Base-by-base conservation (phyloP, 64 coral and sea anemone species). In the Anthopleura sola region DNA sequence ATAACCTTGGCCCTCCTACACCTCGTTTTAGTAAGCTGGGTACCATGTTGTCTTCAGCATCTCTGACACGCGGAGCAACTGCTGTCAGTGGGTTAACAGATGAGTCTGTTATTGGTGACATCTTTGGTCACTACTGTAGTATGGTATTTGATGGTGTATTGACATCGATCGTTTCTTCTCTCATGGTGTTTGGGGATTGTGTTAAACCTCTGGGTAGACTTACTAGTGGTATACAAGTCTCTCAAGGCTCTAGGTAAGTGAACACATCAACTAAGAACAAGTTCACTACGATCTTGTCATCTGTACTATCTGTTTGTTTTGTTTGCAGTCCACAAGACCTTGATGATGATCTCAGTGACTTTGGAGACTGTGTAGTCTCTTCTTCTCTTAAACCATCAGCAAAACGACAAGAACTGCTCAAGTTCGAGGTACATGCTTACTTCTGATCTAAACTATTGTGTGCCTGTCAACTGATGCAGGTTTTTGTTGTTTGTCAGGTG, bases 31-130 rank as follows among this genome's bases (percentile, higher is more conserved):
- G 86, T 77, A 92, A 86, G 69, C 86, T 92, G 57, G 94, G 94
- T n/a, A 96, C 90, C 32, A 78, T 96, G 36, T 79, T 92, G 69
- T 85, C 94, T 11, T 87, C 90, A 46, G 87, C 90, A 0, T 87
- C 90, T 36, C 83, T 51, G 15, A 92, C 94, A 18, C 68, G 89
- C 21, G 68, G 86, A 38, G 86, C 83, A 50, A 99, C 97, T 68
- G 90, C 86, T 37, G 93, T 99, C 7, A 99, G 97, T 85, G 97
- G 97, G 29, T 56, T 99, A 48, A 99, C 97, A 60, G 97, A 99
- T 68, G 97, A 99, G 75, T 92, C 92, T 84, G 87, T 99, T 46
- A 99, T 99, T 79, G 93, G 92, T 23, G 97, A 99, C 54, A 99
- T 99, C 36, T 99, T 94, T 78, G 90, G 92, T 85, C 90, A 99